Evolutionary conservation across 2,888 invertebrate genomes (phyloP), one percentile per base, ranked within the genome.

Genomic region (Caenorhabditis uteleia): DNA sequence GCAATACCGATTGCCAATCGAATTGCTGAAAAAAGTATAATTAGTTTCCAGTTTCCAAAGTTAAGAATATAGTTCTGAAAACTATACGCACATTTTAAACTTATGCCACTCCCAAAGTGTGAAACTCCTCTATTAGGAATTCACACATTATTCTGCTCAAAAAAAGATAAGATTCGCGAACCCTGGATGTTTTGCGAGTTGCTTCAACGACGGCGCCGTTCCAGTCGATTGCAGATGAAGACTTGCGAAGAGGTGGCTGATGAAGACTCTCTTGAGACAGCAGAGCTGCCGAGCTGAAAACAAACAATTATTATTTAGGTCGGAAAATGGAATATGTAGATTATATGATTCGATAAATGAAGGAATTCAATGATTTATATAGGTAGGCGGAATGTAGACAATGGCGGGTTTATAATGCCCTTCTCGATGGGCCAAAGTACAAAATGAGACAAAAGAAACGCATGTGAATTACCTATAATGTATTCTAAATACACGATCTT

Each of bases 151-250:
- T n/a, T n/a, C n/a, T n/a, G n/a, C n/a, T n/a, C n/a, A n/a, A 36
- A 36, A 36, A 18, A 36, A 14, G n/a, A 47, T 50, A 48, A n/a
- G n/a, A n/a, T n/a, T 60, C 48, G 55, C 66, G 55, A 59, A 66
- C 66, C 59, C 56, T 55, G 45, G 66, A 66, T 39, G 59, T 48
- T 36, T 66, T 66, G 47, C 66, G 59, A 48, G 66, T 60, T 25
- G 66, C 66, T 60, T 66, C 59, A 23, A 60, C 59, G 29, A 66
- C 66, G 21, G 55, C 68, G n/a, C 62, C 62, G 61, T 55, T 65
- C 74, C 74, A 74, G 42, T 68, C 68, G 47, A 70, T 68, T 12
- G 74, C 70, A 31, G 70, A 70, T 16, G 74, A 74, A 18, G 74
- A 74, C 38, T 74, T 74, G 54, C 74, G 68, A 26, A 74, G 64